These are phyloP conservation scores for Carcina quercana DNA, from an alignment of 2,888 invertebrate genomes.

Conservation along the genomic window DNA sequence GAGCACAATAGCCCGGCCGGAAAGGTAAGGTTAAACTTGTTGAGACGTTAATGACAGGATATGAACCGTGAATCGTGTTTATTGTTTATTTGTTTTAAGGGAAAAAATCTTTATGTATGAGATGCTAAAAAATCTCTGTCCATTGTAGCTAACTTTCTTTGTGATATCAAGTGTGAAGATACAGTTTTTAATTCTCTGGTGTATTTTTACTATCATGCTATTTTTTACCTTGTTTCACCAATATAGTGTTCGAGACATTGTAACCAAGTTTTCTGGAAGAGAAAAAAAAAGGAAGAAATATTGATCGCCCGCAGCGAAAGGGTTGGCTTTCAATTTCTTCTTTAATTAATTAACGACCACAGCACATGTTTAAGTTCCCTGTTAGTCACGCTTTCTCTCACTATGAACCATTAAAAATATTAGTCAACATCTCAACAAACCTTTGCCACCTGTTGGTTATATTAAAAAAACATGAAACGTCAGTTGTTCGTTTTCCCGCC, in stretches of 20 bases:
- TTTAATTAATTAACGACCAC: conserved; percentile 63
- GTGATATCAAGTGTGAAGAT: conserved; percentile 1
- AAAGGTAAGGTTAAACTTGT: background rate
- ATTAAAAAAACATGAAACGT: conserved; percentile 43
- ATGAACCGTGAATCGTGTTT: conserved; percentile 21
- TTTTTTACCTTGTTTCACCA: no score
- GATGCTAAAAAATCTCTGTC: conserved; percentile 1
- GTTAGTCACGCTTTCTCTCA: conserved; percentile 69
- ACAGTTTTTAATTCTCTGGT: no score
- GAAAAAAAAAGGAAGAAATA: no score
- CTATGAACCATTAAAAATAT: conserved; percentile 42
- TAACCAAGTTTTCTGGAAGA: no score
- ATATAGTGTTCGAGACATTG: no score
- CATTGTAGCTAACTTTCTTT: conserved; percentile 4
- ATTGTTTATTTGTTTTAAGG: conserved; percentile 18
- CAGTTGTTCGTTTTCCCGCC: conserved; percentile 60
- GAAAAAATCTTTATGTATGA: background rate
- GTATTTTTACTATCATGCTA: no score
- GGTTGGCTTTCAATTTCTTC: conserved; percentile 67
- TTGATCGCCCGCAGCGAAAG: conserved; percentile 20
- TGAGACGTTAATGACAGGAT: conserved; percentile 27
- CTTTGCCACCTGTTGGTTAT: conserved; percentile 57
- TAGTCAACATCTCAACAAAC: conserved; percentile 39
- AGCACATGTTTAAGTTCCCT: conserved; percentile 64
- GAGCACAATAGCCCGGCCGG: background rate